A percentile compares a stretch with the other conserved stretches of the same genome.
These are phyloP conservation scores for Atethmia centrago DNA, from an alignment of 2,888 invertebrate genomes.

Conservation along the genomic window DNA sequence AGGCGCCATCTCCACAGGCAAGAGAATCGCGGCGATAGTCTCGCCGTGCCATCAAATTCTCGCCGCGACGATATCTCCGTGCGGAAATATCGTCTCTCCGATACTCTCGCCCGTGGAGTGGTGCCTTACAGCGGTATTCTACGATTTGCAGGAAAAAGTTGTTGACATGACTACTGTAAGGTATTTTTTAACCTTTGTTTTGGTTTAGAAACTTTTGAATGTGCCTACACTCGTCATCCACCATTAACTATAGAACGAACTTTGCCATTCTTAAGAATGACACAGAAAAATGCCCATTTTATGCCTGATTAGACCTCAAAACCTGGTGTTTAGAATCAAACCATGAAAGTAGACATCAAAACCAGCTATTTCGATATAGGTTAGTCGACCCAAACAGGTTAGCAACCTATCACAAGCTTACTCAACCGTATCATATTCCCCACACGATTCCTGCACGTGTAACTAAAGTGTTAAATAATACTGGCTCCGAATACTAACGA, in stretches of 20 bases:
- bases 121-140: background rate
- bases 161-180: background rate
- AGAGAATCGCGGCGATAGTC: too few species aligned
- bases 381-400: constrained; percentile 27
- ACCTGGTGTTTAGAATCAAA: background rate
- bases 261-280: background rate
- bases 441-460: constrained; percentile 48
- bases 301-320: background rate
- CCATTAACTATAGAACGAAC: background rate
- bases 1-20: too few species aligned
- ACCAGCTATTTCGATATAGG: constrained; percentile 3
- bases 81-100: too few species aligned
- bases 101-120: too few species aligned
- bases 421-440: constrained; percentile 38
- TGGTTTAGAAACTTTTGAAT: background rate
- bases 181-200: background rate
- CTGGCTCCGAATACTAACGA: constrained; percentile 51
- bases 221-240: background rate
- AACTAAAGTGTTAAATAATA: constrained; percentile 55
- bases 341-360: background rate
- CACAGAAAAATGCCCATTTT: background rate
- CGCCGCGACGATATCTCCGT: too few species aligned
- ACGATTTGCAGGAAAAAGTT: background rate
- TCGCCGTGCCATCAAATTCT: too few species aligned
- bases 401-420: constrained; percentile 35